Base-by-base conservation (phyloP, 2,888 invertebrate species). In the Netelia fuscicornis region DNA sequence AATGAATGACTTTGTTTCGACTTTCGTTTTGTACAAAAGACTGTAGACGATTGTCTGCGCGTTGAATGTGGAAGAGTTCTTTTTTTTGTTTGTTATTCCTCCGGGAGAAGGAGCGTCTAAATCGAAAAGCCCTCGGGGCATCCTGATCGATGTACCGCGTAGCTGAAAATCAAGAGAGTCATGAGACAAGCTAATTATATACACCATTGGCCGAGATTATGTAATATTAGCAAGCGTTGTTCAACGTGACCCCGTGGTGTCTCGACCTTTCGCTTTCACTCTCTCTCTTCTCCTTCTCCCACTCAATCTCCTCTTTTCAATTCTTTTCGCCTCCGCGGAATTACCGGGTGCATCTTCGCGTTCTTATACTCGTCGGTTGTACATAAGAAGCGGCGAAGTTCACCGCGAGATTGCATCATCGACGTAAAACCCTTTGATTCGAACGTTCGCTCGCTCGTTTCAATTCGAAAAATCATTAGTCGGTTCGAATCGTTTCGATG, bases 261-360 rank as follows among this genome's bases (percentile, higher is more conserved):
- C 90, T 89, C 92, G 93, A 93, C 93, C 93, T 93, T 93, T 93
- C 90, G 92, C 93, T 93, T 93, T 93, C 93, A 93, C 93, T 93
- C 92, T 89, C 87, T 88, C 87, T 87, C 86, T 85, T 85, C 76
- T 86, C 75, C 78, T 81, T 89, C 74, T 72, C 48, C 67, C 25
- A 30, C 62, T 70, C 64, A 56, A 10, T 42, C 58, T 67, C 67
- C 56, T 67, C 74, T 52, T 62, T 62, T 62, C 25, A 37, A 37
- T 58, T 58, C 17, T 20, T 62, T 71, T 52, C 23, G 8, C 25
- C 56, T 76, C 25, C n/a, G 23, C n/a, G 23, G 81, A 70, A 85
- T 81, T 87, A 30, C 20, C 48, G 67, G 56, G 70, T 76, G 70
- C 81, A 67, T 72, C 74, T 64, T 82, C 65, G 20, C 44, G 20